Evolutionary conservation across 1,140 invertebrate genomes (phyloP), one percentile per base, ranked within the genome.

Genomic region (Drosophila miranda): DNA sequence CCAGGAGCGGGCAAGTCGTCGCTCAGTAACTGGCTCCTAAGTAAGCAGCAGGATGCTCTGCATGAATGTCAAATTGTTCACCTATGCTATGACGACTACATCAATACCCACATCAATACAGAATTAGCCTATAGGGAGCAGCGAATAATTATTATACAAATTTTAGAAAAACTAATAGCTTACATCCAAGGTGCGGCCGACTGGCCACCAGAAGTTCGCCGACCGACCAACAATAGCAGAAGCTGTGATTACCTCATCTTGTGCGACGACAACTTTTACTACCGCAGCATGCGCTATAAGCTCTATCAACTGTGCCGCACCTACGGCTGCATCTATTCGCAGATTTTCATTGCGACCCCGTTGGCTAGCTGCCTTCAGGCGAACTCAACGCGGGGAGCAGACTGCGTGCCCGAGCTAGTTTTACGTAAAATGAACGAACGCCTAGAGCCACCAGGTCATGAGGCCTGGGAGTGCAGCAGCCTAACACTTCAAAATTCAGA

Each of bases 211-310:
- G 30, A 53, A 16, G 0, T 73, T 5, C 54, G 16, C 8, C 19
- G 23, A 11, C 13, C 19, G 1, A 13, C 38, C 2, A 19, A 26
- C 42, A 53, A 19, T 16, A 28, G 9, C 2, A 13, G 28, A 2
- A 45, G 4, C 11, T 30, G 16, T 9, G 50, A 50, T 6, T 67
- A 61, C 23, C 19, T 90, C 1, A 70, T 89, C 9, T 13, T 90
- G 7, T 89, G 87, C 54, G 89, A 90, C 64, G 89, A 90, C 48
- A 89, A 89, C 66, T 78, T 82, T 14, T 89, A 82, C 51, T 90
- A 90, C 56, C 68, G 63, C 52, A 90, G 89, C 30, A 90, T 90
- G 89, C 75, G 89, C 30, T 53, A 82, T 28, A 71, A 82, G 21
- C 43, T 90, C 0, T 62, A 88, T 16, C 83, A 89, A 51, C 30